Base-by-base conservation (phyloP, 2,797 vertebrate genomes). In the Hirundo rustica region DNA sequence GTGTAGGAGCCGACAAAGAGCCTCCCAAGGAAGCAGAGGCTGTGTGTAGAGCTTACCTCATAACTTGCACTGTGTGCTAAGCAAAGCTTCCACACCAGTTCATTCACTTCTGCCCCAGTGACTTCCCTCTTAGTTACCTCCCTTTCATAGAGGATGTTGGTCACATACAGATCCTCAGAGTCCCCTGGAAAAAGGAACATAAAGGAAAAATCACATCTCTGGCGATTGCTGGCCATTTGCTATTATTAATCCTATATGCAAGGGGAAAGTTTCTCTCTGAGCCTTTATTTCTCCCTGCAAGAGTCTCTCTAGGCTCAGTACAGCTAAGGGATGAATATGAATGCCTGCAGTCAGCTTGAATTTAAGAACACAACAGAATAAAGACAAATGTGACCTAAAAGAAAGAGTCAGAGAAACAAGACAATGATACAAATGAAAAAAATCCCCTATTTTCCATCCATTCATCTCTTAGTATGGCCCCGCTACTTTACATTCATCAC, bases 51-150 rank as follows among this genome's bases (percentile, higher is more conserved):
- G 10, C 96, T 92, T 97, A 99, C 98, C 98, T 98, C 97, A 30
- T 97, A 98, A 94, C 97, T 98, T 5, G 97, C 96, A 62, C 97
- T 95, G 27, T 96, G 97, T 45, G 97, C 96, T 95, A 97, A 94
- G 73, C 98, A 99, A 90, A 99, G 96, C 88, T 92, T 98, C 95
- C 97, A 98, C 66, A 98, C 91, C 20, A 97, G 97, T 27, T 97
- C 95, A 16, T 96, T 80, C 50, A 95, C 97, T 27, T 98, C 92
- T 47, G 97, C 97, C 91, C 92, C 95, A 11, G 95, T 92, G 44
- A 96, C 73, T 5, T 36, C 27, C 38, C 82, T 93, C 22, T 65
- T 58, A 15, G 53, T 88, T n/a, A 92, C 81, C 44, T 96, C 96
- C 79, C 82, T 93, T 92, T 98, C 98, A 77, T 98, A 99, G 73